Evolutionary conservation across 1,140 invertebrate species (phyloP).

Genomic region (Drosophila parabipectinata): DNA sequence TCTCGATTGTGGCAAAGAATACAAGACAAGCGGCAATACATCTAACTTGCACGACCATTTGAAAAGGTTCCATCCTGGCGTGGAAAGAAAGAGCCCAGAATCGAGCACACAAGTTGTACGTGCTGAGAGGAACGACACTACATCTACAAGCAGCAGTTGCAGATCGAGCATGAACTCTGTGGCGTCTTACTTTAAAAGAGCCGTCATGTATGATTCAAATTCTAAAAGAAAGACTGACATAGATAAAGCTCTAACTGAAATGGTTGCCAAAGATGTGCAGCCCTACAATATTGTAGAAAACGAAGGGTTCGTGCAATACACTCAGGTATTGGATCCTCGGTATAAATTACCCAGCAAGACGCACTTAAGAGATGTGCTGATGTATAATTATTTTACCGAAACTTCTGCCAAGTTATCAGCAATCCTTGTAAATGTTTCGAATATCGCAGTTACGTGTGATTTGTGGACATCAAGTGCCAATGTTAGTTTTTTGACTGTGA

Average conservation of each 20-base stretch:
- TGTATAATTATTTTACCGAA: constrained; percentile 20
- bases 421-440: constrained; percentile 5
- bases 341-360: too few species aligned
- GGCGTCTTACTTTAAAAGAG: neutral
- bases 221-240: too few species aligned
- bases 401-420: constrained; percentile 21
- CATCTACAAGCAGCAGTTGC: neutral
- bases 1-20: neutral
- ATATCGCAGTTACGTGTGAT: too few species aligned
- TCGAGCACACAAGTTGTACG: constrained; percentile 12
- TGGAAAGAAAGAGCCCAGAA: constrained; percentile 4
- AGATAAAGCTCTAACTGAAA: constrained; percentile 8
- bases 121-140: too few species aligned
- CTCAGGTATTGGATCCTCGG: too few species aligned
- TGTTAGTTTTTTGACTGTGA: constrained; percentile 6
- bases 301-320: too few species aligned
- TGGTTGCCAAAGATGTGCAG: constrained; percentile 16
- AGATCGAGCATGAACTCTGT: constrained; percentile 10
- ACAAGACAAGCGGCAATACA: constrained; percentile 27
- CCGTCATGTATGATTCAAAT: too few species aligned
- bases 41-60: constrained; percentile 25
- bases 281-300: constrained; percentile 2
- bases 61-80: constrained; percentile 10
- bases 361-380: constrained; percentile 10
- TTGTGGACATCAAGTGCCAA: constrained; percentile 4